These are phyloP conservation scores for Bradysia coprophila DNA, from an alignment of 1,140 invertebrate species.

Conservation along the genomic window DNA sequence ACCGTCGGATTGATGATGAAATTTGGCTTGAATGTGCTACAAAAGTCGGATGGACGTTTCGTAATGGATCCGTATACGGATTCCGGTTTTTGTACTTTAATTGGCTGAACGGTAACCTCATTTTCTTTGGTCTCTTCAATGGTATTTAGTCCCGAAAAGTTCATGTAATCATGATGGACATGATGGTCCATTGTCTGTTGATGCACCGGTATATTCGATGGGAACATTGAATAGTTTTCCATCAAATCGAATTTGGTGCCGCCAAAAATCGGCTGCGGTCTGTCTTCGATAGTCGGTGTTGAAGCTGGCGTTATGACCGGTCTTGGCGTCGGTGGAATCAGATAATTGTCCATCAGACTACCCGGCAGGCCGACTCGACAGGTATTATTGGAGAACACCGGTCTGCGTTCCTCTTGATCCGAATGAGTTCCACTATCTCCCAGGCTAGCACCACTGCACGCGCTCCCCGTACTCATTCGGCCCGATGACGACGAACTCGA, in stretches of 20 bases:
- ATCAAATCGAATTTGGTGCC: background rate
- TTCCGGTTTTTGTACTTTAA: constrained; percentile 19
- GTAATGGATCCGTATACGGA: constrained; percentile 19
- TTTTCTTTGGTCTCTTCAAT: constrained; percentile 21
- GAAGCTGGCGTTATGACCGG: constrained; percentile 23
- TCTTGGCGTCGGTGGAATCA: constrained; percentile 33
- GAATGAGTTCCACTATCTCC: constrained; percentile 71
- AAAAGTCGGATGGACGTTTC: constrained; percentile 7
- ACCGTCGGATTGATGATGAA: constrained; percentile 12
- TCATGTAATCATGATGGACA: constrained; percentile 10
- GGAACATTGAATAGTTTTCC: constrained; percentile 22
- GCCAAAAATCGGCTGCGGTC: constrained; percentile 14
- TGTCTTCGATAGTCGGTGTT: constrained; percentile 18
- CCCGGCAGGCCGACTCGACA: constrained; percentile 26
- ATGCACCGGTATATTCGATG: constrained; percentile 22
- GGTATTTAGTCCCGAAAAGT: constrained; percentile 17
- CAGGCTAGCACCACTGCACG: constrained; percentile 51
- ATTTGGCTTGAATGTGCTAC: constrained; percentile 22
- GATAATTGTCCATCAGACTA: constrained; percentile 29
- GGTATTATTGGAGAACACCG: constrained; percentile 13
- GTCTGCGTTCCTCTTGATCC: constrained; percentile 54
- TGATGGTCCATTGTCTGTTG: constrained; percentile 10
- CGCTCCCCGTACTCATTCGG: constrained; percentile 53
- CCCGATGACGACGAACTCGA: constrained; percentile 60
- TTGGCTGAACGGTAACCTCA: constrained; percentile 18